These are phyloP conservation scores for Sapayoa aenigma DNA, from an alignment of 2,113 vertebrate genomes.

Conservation along the genomic window DNA sequence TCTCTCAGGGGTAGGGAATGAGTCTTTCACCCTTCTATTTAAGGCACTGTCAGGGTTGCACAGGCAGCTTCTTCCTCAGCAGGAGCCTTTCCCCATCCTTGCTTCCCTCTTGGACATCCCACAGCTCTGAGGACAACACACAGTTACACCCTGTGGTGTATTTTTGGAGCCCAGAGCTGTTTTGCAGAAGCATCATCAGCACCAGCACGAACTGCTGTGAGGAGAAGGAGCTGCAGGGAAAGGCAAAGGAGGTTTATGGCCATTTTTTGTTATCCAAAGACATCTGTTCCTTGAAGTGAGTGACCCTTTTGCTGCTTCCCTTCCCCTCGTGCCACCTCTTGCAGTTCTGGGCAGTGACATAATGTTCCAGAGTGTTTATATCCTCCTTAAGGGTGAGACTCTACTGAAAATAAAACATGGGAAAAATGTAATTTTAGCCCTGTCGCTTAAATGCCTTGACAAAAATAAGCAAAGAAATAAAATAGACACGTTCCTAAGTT, in stretches of 20 bases:
- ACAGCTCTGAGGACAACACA: background rate
- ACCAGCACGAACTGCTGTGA: fast-evolving
- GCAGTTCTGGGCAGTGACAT: background rate
- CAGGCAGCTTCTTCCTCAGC: background rate
- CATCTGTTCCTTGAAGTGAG: background rate
- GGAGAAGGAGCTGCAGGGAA: background rate
- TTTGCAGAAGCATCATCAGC: background rate
- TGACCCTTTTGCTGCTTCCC: background rate
- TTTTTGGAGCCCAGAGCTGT: background rate
- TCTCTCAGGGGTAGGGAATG: background rate
- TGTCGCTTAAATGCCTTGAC: background rate
- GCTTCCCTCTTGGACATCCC: background rate
- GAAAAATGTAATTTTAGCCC: background rate
- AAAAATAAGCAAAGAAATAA: background rate
- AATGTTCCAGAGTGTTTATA: background rate
- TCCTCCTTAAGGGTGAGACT: background rate
- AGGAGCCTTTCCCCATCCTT: background rate
- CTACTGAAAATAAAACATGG: background rate
- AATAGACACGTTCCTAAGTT: background rate
- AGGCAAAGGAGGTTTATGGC: background rate
- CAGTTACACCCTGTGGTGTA: background rate
- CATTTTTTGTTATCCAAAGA: background rate
- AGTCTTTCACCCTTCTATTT: background rate
- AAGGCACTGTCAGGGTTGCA: background rate
- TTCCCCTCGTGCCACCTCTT: fast-evolving